Evolutionary conservation across 2,113 vertebrate genomes (phyloP).

Genomic region (Hemibates koningsi): DNA sequence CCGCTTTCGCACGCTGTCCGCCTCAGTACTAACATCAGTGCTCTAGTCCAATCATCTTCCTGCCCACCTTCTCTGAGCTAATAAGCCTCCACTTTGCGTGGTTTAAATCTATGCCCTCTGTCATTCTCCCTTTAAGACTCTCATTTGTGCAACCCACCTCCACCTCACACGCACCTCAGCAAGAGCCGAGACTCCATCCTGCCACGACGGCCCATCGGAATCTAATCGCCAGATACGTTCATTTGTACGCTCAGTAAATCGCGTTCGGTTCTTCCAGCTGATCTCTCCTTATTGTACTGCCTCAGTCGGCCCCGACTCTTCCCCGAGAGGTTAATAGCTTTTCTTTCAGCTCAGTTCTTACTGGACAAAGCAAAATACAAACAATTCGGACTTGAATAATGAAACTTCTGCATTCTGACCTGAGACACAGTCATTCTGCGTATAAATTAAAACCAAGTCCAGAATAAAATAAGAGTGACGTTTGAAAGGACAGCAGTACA

Average conservation of each 20-base stretch:
- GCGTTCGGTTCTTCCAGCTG: neutral
- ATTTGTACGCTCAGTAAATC: neutral
- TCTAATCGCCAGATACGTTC: rapidly evolving
- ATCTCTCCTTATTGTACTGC: neutral
- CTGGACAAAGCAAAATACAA: neutral
- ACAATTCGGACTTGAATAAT: neutral
- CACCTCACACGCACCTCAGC: neutral
- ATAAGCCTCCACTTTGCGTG: neutral
- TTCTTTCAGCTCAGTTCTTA: neutral
- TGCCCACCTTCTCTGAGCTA: rapidly evolving
- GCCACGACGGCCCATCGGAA: neutral
- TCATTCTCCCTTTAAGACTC: neutral
- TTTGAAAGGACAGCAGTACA: neutral
- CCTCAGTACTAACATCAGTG: neutral
- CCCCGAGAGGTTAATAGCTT: neutral
- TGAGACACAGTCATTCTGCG: neutral
- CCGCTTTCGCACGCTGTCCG: rapidly evolving
- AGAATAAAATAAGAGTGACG: neutral
- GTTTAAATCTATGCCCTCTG: neutral
- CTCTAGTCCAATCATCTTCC: neutral
- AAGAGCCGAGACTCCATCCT: rapidly evolving
- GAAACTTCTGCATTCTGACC: neutral
- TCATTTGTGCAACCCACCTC: neutral
- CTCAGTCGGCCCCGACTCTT: neutral
- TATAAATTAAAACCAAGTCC: neutral